Evolutionary conservation across 1,140 invertebrate species (phyloP).

Genomic region (Eumeta japonica): DNA sequence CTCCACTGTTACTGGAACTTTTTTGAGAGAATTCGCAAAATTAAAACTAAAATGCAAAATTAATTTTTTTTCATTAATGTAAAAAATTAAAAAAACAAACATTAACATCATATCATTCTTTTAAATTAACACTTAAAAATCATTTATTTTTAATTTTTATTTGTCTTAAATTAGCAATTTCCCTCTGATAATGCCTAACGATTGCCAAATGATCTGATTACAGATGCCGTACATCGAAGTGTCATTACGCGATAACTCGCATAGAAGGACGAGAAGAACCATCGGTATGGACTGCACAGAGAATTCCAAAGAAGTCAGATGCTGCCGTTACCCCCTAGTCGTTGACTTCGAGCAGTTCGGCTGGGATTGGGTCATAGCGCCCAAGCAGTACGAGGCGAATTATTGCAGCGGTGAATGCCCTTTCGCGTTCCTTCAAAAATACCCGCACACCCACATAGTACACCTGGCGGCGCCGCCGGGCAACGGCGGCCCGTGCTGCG

Average conservation of each 20-base stretch:
- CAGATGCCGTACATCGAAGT: conserved; percentile 84
- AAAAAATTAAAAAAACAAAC: too few relatives aligned
- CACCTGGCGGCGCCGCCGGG: conserved; percentile 70
- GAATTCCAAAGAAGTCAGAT: conserved; percentile 72
- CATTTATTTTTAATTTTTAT: too few relatives aligned
- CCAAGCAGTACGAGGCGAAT: conserved; percentile 92
- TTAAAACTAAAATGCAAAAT: too few relatives aligned
- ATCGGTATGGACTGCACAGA: conserved; percentile 78
- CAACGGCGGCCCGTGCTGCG: conserved; percentile 83
- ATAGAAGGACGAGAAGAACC: conserved; percentile 70
- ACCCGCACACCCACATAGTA: conserved; percentile 92
- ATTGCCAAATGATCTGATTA: too few relatives aligned
- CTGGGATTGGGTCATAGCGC: conserved; percentile 98
- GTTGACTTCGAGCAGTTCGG: conserved; percentile 96
- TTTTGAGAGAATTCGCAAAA: too few relatives aligned
- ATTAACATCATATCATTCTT: too few relatives aligned
- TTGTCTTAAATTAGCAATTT: too few relatives aligned
- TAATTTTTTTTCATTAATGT: too few relatives aligned
- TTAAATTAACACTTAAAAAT: too few relatives aligned
- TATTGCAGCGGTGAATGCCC: conserved; percentile 96
- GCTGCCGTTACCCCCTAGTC: conserved; percentile 87
- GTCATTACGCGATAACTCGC: conserved; percentile 62
- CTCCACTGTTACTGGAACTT: too few relatives aligned
- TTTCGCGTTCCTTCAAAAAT: conserved; percentile 83
- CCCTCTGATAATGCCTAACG: too few relatives aligned